Evolutionary conservation across 2,888 invertebrate genomes (phyloP), one percentile per base, ranked within the genome.

Genomic region (Phortica okadai): DNA sequence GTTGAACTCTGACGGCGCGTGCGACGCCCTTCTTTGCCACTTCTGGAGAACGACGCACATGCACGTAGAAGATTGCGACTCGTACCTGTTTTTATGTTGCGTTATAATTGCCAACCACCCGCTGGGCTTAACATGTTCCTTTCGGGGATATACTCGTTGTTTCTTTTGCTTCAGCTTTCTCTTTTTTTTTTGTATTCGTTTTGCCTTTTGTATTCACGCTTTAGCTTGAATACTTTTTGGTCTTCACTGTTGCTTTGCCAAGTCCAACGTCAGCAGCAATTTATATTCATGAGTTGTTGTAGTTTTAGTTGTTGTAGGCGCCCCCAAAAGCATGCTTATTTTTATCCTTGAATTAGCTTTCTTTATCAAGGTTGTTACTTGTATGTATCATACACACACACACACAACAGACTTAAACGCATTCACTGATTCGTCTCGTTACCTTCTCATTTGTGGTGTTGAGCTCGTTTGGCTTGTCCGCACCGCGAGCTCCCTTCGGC

Each of bases 251-350:
- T 45, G 70, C 5, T 70, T 50, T 70, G 25, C 73, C 79, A 67
- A 44, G 50, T 67, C 59, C 75, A 75, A 76, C 76, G 76, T 78
- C 75, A 80, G 86, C 83, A 77, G 82, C 86, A 87, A 86, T 86
- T 87, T 86, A 86, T 86, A 86, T 86, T 86, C 87, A 86, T 86
- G 86, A 86, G 86, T 82, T 85, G 85, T 85, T 86, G 82, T 81
- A 50, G 50, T 72, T 45, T 11, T 54, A 16, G 8, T 54, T 25
- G 45, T 70, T 72, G 25, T n/a, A 54, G 56, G 25, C 8, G n/a
- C 50, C 16, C 83, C 87, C 85, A 78, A 83, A 86, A 85, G 85
- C 84, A 82, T 83, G 84, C 83, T 87, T 86, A 87, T 85, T 85
- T 86, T 85, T 85, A 85, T 85, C 85, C 85, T 81, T 81, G 85